These are phyloP conservation scores for Gallinago undulata DNA, from an alignment of 2,113 vertebrate genomes.

Conservation along the genomic window DNA sequence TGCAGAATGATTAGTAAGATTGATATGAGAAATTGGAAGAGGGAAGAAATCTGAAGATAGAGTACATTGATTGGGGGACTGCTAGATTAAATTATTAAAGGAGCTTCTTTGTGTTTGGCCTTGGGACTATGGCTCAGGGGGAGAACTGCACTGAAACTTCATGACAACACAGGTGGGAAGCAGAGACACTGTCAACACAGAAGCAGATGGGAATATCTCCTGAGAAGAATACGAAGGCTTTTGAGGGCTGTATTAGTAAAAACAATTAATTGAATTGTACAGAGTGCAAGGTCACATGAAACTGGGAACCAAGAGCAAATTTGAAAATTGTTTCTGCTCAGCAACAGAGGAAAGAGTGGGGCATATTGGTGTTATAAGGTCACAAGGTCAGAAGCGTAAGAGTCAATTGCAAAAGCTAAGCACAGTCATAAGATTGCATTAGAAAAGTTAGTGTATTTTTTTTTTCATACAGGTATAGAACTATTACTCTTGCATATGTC, in stretches of 20 bases:
- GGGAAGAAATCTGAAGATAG: background rate
- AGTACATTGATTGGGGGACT: fast-evolving
- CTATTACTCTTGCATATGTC: background rate
- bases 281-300: background rate
- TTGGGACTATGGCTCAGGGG: background rate
- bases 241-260: background rate
- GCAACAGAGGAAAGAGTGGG: background rate
- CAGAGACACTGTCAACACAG: background rate
- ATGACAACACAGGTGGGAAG: fast-evolving
- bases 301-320: background rate
- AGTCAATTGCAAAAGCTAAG: background rate
- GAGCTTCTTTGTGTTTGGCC: background rate
- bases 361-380: background rate
- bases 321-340: background rate
- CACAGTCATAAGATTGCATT: background rate
- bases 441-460: background rate
- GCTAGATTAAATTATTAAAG: background rate
- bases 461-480: background rate
- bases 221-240: background rate
- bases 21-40: background rate
- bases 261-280: background rate
- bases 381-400: background rate
- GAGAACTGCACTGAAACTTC: background rate
- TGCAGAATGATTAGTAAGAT: background rate
- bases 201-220: background rate